phyloP scores from a whole-genome alignment of 2,113 vertebrate genomes.

The Dasyurus viverrinus region DNA sequence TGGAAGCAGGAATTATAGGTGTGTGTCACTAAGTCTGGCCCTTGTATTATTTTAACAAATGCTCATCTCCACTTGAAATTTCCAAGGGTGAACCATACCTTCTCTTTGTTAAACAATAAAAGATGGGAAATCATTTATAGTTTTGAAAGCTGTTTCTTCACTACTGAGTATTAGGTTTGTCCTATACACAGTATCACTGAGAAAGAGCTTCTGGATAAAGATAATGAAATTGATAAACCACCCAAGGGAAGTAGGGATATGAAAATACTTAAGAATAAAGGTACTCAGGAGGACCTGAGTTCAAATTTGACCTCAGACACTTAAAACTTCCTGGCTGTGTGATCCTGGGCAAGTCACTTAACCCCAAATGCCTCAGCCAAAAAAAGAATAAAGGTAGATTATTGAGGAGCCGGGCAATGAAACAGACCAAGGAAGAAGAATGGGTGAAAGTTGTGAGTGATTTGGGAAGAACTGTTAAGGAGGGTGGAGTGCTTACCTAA shows the following conservation, averaged over 20 bases:
- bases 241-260: conserved; percentile 33
- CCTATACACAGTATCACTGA: not conserved
- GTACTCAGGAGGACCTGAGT: not conserved
- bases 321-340: no score
- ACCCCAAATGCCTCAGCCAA: no score
- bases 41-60: not conserved
- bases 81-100: conserved; percentile 50
- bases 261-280: not conserved
- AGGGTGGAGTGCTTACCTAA: conserved; percentile 20
- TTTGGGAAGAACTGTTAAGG: conserved; percentile 41
- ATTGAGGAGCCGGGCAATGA: not conserved
- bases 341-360: no score
- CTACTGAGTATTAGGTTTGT: conserved; percentile 32
- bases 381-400: not conserved
- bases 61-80: conserved; percentile 41
- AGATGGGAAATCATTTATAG: conserved; percentile 44
- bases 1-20: not conserved
- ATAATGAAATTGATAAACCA: conserved; percentile 18
- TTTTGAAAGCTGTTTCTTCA: conserved; percentile 57
- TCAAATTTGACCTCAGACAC: no score
- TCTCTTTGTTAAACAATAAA: conserved; percentile 18
- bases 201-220: conserved; percentile 26
- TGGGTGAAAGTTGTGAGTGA: conserved; percentile 6
- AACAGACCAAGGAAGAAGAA: conserved; percentile 29
- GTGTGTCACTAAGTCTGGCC: not conserved